Base-by-base conservation (phyloP, 2,888 invertebrate genomes). In the Ochropleura plecta region DNA sequence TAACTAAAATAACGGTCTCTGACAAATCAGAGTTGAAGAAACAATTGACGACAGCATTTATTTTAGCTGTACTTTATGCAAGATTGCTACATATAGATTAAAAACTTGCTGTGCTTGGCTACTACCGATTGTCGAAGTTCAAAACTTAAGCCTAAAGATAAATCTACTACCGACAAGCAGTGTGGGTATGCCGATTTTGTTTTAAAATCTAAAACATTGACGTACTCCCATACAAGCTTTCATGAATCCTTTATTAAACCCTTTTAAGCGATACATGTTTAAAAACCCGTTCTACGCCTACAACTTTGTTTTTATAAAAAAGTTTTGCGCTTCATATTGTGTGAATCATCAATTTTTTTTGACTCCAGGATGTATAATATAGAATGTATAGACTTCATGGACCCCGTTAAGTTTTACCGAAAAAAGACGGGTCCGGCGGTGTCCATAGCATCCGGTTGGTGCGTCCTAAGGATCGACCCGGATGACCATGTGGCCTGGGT, bases 391-490 rank as follows among this genome's bases (percentile, higher is more conserved):
- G 70, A 89, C 2, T 96, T 94, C 86, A 84, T 95, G 92, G 95
- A 95, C 57, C 93, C 95, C 0, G 84, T 93, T 10, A 90, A 90
- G 85, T 96, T 96, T 79, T 93, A 93, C 87, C 95, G 94, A 40
- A 90, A 88, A 86, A 91, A 92, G 84, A 85, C 3, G 0, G 96
- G 96, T 0, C 96, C 96, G 7, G 96, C 96, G 6, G 82, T 95
- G 59, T 93, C 95, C 3, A 89, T 95, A 0, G 96, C 95, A n/a
- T 84, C 87, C 0, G 96, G 96, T 44, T 96, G 95, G 95, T 93
- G 93, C 84, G 95, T 95, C 79, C 10, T 90, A 63, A 84, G 95
- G 0, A 90, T 96, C 0, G 96, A 96, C 82, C 91, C 96, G 0
- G 96, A 96, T 64, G 93, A 95, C 44, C 96, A 96, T 85, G 91